These are phyloP conservation scores for Cephalopterus ornatus DNA, from an alignment of 2,113 vertebrate species.

Conservation along the genomic window DNA sequence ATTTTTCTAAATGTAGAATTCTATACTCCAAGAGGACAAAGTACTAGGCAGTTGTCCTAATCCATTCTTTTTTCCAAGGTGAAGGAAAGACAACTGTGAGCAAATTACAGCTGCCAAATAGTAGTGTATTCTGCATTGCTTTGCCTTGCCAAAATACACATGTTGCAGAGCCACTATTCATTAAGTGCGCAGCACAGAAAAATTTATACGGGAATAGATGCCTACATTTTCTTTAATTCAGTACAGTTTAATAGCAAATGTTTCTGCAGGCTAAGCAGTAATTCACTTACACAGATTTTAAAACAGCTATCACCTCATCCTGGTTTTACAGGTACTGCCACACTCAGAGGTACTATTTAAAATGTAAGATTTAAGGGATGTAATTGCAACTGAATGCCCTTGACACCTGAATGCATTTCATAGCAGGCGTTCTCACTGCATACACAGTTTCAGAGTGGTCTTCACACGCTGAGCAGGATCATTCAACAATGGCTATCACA, in stretches of 20 bases:
- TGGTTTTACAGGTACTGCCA: background rate
- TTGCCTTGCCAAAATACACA: background rate
- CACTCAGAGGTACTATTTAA: background rate
- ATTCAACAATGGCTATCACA: background rate
- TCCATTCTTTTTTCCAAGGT: background rate
- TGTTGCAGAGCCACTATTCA: background rate
- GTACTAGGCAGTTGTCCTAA: background rate
- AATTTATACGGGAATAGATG: background rate
- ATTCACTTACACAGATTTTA: background rate
- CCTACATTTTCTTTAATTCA: background rate
- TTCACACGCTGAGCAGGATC: background rate
- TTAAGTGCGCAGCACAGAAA: background rate
- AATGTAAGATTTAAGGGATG: background rate
- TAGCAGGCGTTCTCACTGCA: background rate
- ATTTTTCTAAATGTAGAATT: background rate
- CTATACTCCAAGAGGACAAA: background rate
- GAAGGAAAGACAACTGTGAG: background rate
- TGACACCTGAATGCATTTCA: background rate
- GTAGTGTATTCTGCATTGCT: background rate
- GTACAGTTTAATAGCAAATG: background rate
- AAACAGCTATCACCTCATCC: background rate
- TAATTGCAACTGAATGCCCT: background rate
- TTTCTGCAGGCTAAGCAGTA: background rate
- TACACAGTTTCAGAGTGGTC: background rate
- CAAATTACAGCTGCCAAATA: background rate